Base-by-base conservation (phyloP, 2,113 vertebrate species). In the Elephantulus edwardii region DNA sequence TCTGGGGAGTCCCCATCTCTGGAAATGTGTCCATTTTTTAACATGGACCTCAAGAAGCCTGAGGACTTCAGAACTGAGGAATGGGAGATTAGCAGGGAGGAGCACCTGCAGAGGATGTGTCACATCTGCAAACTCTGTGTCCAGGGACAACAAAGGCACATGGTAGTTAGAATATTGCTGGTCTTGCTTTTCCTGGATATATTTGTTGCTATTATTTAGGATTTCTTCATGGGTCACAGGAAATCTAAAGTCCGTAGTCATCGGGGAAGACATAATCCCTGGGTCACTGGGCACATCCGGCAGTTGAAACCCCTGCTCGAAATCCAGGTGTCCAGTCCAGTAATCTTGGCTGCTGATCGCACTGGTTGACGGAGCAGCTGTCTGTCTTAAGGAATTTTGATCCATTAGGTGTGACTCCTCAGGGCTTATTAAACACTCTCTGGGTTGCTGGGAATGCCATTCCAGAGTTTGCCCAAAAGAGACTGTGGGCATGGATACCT, bases 1-100 rank as follows among this genome's bases (percentile, higher is more conserved):
- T n/a, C 91, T 94, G 40, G 96, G 96, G 26, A 96, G 92, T 6
- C 95, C 92, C 95, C 95, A 96, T 8, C 66, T 95, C 76, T 96
- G 96, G 66, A 95, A 95, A 85, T 96, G 92, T 30, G 80, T 50
- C 93, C 90, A 66, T 74, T 93, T 96, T 92, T 83, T 95, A 0
- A 96, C 71, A 56, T 96, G 94, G 33, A 88, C 22, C 26, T 96
- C 96, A 44, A 96, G 91, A 89, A 95, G 35, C 8, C 75, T 85
- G 26, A 86, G 48, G 8, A 88, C 64, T n/a, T 91, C 58, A 19
- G 94, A 89, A 66, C 42, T 90, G n/a, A 94, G 52, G 52, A 93
- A 95, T 6, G 92, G 82, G 42, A 85, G 19, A 22, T 82, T 28
- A 10, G 22, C 17, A 20, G 70, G 60, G 14, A 56, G 48, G 42